Conservation (phyloP, 2,113 vertebrate genomes). For the Macquaria australasica region DNA sequence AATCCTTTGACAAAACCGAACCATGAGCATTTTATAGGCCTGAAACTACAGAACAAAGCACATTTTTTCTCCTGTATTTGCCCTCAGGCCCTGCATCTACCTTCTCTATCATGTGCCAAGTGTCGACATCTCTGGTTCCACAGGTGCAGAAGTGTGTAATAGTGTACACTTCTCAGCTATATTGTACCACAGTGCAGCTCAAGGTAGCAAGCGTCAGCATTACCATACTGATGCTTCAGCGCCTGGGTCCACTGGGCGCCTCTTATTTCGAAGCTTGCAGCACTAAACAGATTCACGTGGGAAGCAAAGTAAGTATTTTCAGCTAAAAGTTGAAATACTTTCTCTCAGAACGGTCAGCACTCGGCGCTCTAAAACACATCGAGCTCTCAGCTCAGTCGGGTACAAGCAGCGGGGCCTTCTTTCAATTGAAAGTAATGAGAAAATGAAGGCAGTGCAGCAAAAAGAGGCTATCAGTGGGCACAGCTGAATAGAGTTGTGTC, state of each 20-base stretch:
- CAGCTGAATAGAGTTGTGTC: constrained; percentile 35
- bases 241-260: constrained; percentile 15
- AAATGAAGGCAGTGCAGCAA: constrained; percentile 45
- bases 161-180: not conserved
- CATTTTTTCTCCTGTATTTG: not conserved
- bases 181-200: not conserved
- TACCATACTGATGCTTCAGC: constrained; percentile 11
- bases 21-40: not conserved
- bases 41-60: not conserved
- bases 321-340: constrained; percentile 9
- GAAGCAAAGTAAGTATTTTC: constrained; percentile 29
- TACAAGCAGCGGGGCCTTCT: constrained; percentile 20
- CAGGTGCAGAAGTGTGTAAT: constrained; percentile 6
- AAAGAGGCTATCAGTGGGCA: constrained; percentile 40
- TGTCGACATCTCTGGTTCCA: constrained; percentile 6
- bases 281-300: constrained; percentile 11
- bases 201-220: constrained; percentile 12
- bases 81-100: constrained; percentile 13
- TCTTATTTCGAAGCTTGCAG: constrained; percentile 39
- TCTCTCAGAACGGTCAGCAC: constrained; percentile 5
- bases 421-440: constrained; percentile 55
- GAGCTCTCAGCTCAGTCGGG: constrained; percentile 8
- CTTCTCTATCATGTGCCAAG: not conserved
- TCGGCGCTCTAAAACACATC: not conserved
- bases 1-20: not conserved